A percentile compares a stretch with the other conserved stretches of the same genome.
These are phyloP conservation scores for Rotaria magnacalcarata DNA, from an alignment of 2,888 invertebrate species.

Conservation along the genomic window DNA sequence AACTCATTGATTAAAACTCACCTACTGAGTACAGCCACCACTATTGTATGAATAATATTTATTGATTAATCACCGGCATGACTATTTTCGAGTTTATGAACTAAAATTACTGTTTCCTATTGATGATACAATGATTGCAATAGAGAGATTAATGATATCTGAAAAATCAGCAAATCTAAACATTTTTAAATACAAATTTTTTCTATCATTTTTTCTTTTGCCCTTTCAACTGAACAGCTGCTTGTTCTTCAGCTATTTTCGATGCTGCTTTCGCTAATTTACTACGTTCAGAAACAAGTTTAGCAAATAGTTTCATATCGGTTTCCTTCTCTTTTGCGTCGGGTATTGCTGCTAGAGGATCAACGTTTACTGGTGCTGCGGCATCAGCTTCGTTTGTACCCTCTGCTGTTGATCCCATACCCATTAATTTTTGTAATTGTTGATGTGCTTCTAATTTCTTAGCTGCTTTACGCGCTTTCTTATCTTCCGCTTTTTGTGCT, in stretches of 20 bases:
- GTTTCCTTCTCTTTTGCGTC: slow-evolving; percentile 1
- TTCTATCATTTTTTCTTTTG: neutral
- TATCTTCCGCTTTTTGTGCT: neutral
- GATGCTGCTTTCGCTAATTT: neutral
- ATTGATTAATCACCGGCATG: neutral
- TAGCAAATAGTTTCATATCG: slow-evolving; percentile 14
- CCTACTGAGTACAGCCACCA: neutral
- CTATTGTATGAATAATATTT: neutral
- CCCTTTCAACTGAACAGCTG: neutral
- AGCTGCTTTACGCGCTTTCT: slow-evolving; percentile 1
- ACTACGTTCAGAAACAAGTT: slow-evolving; percentile 26
- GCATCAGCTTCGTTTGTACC: neutral
- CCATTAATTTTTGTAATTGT: slow-evolving; percentile 12
- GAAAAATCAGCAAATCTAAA: neutral
- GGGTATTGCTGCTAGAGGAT: neutral
- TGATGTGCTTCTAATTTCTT: slow-evolving; percentile 26
- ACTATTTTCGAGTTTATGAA: neutral
- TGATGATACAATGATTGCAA: neutral
- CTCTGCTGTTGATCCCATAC: neutral
- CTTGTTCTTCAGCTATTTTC: neutral
- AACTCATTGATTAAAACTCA: neutral
- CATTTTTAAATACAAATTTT: neutral
- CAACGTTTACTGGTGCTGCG: neutral
- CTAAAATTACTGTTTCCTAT: neutral
- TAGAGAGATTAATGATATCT: neutral